Conservation (phyloP, 2,888 invertebrate genomes). For the Ennomos quercinarius region DNA sequence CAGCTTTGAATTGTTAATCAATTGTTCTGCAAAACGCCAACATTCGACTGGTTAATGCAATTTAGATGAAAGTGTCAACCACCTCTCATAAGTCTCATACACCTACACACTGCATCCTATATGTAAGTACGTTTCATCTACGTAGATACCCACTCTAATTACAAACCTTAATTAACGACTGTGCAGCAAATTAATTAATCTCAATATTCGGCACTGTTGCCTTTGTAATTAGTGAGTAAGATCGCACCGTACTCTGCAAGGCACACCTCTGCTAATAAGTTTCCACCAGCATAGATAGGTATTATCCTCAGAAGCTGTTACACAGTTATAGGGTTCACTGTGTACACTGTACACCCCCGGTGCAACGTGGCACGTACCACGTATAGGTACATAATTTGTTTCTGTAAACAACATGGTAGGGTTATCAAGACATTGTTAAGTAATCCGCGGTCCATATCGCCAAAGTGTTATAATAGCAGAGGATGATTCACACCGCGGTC, state of each 20-base stretch:
- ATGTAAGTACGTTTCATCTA: background rate
- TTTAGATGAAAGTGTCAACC: conserved; percentile 1
- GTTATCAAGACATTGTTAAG: conserved; percentile 31
- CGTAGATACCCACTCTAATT: conserved; percentile 12
- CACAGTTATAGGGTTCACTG: conserved; percentile 16
- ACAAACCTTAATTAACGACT: conserved; percentile 35
- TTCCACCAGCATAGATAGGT: conserved; percentile 32
- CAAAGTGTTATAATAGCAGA: too few relatives aligned
- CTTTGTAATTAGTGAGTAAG: conserved; percentile 36
- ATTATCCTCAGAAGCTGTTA: conserved; percentile 34
- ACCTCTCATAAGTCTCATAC: conserved; percentile 5
- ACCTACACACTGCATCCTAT: too few relatives aligned
- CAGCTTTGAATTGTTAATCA: too few relatives aligned
- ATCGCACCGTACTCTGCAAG: conserved; percentile 29
- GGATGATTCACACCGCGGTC: too few relatives aligned
- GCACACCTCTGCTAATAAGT: conserved; percentile 37
- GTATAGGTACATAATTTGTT: conserved; percentile 58
- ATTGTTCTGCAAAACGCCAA: too few relatives aligned
- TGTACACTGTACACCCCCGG: conserved; percentile 7
- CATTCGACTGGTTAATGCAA: too few relatives aligned
- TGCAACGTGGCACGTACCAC: conserved; percentile 36
- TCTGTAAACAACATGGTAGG: conserved; percentile 49
- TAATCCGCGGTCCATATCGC: too few relatives aligned
- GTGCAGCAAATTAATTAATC: conserved; percentile 39
- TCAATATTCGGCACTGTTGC: conserved; percentile 38